Conservation (phyloP, 2,113 vertebrate genomes). For the Nothoprocta pentlandii region DNA sequence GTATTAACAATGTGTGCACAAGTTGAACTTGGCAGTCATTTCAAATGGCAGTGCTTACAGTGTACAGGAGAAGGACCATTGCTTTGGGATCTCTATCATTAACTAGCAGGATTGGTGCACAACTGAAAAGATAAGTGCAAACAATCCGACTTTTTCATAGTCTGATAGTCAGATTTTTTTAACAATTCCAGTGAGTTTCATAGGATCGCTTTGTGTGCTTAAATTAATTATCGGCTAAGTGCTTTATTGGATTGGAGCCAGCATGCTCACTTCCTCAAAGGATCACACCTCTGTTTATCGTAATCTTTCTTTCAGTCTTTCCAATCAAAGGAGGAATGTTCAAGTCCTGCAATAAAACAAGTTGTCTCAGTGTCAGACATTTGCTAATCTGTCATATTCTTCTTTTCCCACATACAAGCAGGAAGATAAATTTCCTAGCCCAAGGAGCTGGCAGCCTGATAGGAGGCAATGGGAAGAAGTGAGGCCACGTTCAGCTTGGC, state of each 20-base stretch:
- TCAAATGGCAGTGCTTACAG: neutral
- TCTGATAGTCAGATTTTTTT: neutral
- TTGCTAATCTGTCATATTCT: neutral
- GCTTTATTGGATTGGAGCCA: slow-evolving; percentile 2
- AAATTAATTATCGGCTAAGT: neutral
- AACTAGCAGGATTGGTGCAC: neutral
- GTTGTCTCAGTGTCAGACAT: neutral
- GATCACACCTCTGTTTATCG: neutral
- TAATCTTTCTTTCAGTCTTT: neutral
- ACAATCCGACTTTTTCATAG: neutral
- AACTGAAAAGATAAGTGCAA: neutral
- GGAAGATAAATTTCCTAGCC: neutral
- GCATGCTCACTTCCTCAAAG: neutral
- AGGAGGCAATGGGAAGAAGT: neutral
- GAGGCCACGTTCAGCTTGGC: neutral
- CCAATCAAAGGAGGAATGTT: neutral
- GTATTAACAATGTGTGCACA: neutral
- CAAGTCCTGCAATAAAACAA: neutral
- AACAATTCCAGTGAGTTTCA: neutral
- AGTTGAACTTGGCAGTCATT: neutral
- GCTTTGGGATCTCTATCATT: neutral
- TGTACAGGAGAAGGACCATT: neutral
- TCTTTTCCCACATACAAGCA: fast-evolving
- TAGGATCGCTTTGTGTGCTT: neutral
- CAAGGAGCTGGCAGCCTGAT: neutral